Evolutionary conservation across 2,888 invertebrate genomes (phyloP).

Genomic region (Nysson spinosus): DNA sequence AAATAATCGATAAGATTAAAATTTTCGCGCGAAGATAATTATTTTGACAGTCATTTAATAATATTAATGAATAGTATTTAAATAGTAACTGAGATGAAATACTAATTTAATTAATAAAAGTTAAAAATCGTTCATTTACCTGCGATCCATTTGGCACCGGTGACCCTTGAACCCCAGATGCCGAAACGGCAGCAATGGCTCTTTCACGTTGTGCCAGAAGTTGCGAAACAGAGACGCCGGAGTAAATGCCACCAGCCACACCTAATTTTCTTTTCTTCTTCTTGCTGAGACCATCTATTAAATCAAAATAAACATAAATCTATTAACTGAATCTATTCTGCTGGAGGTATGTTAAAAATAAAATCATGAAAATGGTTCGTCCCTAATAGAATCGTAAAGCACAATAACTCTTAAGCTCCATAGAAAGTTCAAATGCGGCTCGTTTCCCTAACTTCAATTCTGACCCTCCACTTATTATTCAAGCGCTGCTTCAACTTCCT

Average conservation of each 20-base stretch:
- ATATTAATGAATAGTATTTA: too few species aligned
- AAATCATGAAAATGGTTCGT: slow-evolving; percentile 17
- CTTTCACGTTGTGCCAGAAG: slow-evolving; percentile 83
- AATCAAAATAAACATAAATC: slow-evolving; percentile 40
- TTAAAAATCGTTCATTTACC: slow-evolving; percentile 57
- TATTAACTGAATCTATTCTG: background rate
- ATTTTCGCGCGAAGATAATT: too few species aligned
- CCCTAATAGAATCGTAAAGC: slow-evolving; percentile 12
- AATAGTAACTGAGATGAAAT: too few species aligned
- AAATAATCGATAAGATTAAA: too few species aligned
- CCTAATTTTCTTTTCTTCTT: slow-evolving; percentile 83
- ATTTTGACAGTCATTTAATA: too few species aligned
- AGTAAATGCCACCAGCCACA: slow-evolving; percentile 81
- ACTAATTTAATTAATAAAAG: background rate
- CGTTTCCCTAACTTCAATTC: slow-evolving; percentile 41
- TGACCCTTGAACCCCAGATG: slow-evolving; percentile 64
- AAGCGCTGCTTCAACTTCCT: slow-evolving; percentile 35
- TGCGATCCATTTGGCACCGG: slow-evolving; percentile 72
- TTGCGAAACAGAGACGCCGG: slow-evolving; percentile 83
- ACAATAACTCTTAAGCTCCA: slow-evolving; percentile 12
- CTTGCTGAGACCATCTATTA: slow-evolving; percentile 79
- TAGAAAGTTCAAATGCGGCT: slow-evolving; percentile 38
- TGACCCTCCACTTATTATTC: slow-evolving; percentile 44
- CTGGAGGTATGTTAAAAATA: background rate
- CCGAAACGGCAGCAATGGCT: slow-evolving; percentile 66